A percentile compares a stretch with the other conserved stretches of the same genome.
phyloP scores from a whole-genome alignment of 2,888 invertebrate genomes.

The Eristalis intricaria region DNA sequence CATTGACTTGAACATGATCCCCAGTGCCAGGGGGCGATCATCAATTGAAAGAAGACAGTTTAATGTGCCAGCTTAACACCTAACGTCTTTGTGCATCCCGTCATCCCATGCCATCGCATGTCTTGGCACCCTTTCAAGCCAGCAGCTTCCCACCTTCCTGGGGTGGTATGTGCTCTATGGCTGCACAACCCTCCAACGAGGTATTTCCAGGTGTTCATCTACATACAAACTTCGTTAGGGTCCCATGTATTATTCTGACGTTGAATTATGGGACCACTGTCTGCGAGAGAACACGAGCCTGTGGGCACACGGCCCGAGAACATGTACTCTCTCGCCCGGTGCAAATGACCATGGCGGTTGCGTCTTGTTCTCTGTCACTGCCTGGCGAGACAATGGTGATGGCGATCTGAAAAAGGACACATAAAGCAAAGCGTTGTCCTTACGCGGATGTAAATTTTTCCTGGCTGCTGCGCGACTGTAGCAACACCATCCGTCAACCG shows the following conservation, averaged over 20 bases:
- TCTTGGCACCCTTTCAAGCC: not conserved
- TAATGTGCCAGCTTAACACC: not conserved
- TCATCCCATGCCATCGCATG: not conserved
- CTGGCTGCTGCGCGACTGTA: too few species aligned
- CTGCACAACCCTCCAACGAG: not conserved
- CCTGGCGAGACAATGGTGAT: not conserved
- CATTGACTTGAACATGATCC: not conserved
- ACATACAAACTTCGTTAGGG: conserved; percentile 35
- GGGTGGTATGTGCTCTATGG: not conserved
- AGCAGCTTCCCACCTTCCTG: too few species aligned
- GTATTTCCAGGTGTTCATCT: conserved; percentile 12
- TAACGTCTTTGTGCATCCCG: not conserved
- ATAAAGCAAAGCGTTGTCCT: not conserved
- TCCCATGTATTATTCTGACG: conserved; percentile 48
- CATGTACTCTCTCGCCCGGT: not conserved
- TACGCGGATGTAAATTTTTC: not conserved
- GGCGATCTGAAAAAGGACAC: conserved; percentile 1
- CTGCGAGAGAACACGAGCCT: conserved; percentile 25
- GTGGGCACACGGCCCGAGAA: conserved; percentile 12
- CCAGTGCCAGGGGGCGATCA: not conserved
- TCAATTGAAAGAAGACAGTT: conserved; percentile 23
- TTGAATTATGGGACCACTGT: conserved; percentile 50
- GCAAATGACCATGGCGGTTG: conserved; percentile 6
- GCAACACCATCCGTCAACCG: not conserved
- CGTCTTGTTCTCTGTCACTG: not conserved